A percentile compares a stretch with the other conserved stretches of the same genome.
These are phyloP conservation scores for Zosterops japonicus DNA, from an alignment of 2,113 vertebrate species.

Conservation along the genomic window DNA sequence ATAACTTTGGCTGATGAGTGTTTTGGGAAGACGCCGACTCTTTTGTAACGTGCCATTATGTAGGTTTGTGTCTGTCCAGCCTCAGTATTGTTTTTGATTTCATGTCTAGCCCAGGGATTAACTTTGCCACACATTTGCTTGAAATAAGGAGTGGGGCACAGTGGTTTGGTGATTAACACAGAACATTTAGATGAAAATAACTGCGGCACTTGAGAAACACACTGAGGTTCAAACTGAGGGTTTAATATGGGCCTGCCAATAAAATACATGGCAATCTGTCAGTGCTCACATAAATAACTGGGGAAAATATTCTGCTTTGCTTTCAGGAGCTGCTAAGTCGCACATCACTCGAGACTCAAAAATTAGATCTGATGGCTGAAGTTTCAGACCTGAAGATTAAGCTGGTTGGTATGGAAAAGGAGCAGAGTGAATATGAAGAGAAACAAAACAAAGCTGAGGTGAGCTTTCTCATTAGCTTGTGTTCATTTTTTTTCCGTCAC, in stretches of 20 bases:
- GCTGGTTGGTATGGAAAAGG: conserved; percentile 91
- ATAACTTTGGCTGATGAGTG: neutral
- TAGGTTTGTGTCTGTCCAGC: neutral
- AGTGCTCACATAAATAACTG: neutral
- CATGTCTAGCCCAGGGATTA: neutral
- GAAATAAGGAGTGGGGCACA: neutral
- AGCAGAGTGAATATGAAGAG: conserved; percentile 84
- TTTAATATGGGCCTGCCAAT: neutral
- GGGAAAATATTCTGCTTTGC: neutral
- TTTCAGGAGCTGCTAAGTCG: conserved; percentile 90
- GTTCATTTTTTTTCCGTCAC: neutral
- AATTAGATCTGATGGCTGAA: conserved; percentile 91
- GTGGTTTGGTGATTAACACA: neutral
- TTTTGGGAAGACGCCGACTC: neutral
- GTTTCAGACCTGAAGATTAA: conserved; percentile 94
- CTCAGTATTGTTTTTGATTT: neutral
- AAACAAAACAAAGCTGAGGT: conserved; percentile 96
- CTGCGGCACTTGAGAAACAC: neutral
- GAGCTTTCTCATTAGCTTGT: neutral
- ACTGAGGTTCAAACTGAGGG: neutral
- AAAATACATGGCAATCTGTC: neutral
- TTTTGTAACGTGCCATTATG: neutral
- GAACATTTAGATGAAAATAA: neutral
- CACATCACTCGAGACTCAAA: conserved; percentile 91
- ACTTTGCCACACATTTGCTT: neutral